A percentile compares a stretch with the other conserved stretches of the same genome.
These are phyloP conservation scores for Ibycter americanus DNA, from an alignment of 2,797 vertebrate species.

Conservation along the genomic window DNA sequence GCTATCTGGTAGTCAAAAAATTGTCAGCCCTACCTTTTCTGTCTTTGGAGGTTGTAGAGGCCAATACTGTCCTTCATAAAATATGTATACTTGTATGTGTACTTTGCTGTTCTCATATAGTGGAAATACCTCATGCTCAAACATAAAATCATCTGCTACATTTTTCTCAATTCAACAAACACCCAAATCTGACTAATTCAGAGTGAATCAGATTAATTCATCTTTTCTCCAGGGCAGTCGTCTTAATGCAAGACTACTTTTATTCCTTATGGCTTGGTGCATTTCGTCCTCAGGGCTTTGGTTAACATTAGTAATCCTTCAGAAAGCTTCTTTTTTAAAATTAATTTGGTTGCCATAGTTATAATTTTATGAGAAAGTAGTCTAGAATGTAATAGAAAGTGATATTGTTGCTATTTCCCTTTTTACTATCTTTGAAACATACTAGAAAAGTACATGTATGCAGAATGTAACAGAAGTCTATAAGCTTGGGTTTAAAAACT, in stretches of 20 bases:
- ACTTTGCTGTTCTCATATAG: neutral
- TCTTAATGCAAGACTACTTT: slow-evolving; percentile 14
- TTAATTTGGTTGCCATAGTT: neutral
- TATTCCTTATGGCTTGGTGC: neutral
- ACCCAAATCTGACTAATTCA: slow-evolving; percentile 45
- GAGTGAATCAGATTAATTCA: slow-evolving; percentile 33
- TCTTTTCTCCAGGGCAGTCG: slow-evolving; percentile 29
- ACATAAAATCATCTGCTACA: neutral
- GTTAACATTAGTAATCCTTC: neutral
- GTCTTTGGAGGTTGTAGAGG: neutral
- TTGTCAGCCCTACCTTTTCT: neutral
- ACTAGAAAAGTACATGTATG: neutral
- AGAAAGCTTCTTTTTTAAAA: neutral
- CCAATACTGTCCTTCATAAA: neutral
- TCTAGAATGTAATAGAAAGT: neutral
- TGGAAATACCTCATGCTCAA: neutral
- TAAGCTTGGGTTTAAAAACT: neutral
- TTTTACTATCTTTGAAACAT: neutral
- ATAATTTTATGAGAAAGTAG: neutral
- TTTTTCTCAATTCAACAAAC: slow-evolving; percentile 23
- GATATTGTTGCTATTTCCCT: neutral
- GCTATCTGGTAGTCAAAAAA: neutral
- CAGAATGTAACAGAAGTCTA: neutral
- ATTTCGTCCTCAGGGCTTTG: neutral
- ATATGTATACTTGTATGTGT: neutral